These are phyloP conservation scores for Lepidotrigona ventralis DNA, from an alignment of 1,140 invertebrate genomes.

Conservation along the genomic window DNA sequence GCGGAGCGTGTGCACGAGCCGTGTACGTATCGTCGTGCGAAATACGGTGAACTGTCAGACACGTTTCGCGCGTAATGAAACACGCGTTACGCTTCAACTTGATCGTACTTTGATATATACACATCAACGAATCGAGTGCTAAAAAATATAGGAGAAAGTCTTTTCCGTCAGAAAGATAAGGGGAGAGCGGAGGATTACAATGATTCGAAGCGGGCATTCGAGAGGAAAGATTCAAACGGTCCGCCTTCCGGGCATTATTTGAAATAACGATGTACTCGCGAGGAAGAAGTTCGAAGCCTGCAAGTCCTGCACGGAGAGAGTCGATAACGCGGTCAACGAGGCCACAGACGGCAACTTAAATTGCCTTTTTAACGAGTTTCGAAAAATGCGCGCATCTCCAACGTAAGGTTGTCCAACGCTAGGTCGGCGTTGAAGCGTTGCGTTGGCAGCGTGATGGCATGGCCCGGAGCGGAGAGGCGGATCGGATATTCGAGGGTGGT, in stretches of 20 bases:
- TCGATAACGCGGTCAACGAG: constrained; percentile 54
- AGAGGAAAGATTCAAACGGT: constrained; percentile 10
- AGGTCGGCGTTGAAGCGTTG: neutral
- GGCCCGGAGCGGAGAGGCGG: neutral
- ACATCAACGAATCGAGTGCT: neutral
- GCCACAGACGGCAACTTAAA: constrained; percentile 54
- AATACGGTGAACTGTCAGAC: neutral
- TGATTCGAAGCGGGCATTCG: too few relatives aligned
- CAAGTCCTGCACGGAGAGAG: constrained; percentile 43
- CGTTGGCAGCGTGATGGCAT: neutral
- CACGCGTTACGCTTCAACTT: neutral
- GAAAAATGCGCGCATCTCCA: constrained; percentile 51
- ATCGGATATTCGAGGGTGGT: neutral
- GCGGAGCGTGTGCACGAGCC: neutral
- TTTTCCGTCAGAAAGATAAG: too few relatives aligned
- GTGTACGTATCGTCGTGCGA: neutral
- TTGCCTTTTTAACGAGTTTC: constrained; percentile 64
- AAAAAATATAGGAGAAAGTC: neutral
- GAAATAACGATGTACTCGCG: neutral
- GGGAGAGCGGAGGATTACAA: too few relatives aligned
- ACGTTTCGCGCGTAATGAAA: neutral
- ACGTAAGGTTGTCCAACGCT: constrained; percentile 27
- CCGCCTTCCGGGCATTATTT: constrained; percentile 1
- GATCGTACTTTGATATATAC: neutral
- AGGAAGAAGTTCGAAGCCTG: neutral